Base-by-base conservation (phyloP, 2,888 invertebrate genomes). In the Cynaeus angustus region DNA sequence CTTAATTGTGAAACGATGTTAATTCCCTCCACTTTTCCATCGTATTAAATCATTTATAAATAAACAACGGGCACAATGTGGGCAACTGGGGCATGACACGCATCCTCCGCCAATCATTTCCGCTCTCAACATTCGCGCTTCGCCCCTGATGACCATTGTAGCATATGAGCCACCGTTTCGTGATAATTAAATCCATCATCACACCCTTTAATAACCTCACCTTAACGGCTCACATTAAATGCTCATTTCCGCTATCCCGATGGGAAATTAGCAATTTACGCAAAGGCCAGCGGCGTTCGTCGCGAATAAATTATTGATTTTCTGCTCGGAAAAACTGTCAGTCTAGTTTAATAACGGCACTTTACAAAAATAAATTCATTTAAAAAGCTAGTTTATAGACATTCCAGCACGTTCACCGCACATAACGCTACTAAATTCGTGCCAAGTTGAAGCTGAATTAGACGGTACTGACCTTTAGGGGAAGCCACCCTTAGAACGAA, bases 21-120 rank as follows among this genome's bases (percentile, higher is more conserved):
- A 7, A 43, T 43, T 6, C 7, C 43, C 3, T 33, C 33, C 33
- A 14, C 43, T 7, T 43, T 13, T 43, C 12, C 6, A 12, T 14
- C 12, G n/a, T 13, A 43, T 14, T 33, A 4, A 46, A 46, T 46
- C 46, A 9, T 8, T 46, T 16, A 46, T 33, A 50, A 28, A 53
- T 37, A 37, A 56, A 38, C 50, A 56, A 14, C 21, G 43, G 45
- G 2, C 61, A 9, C 48, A 12, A 59, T 33, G 46, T 61, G 61
- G 52, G 38, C 64, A 64, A 52, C 64, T 64, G 64, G 64, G 52
- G 41, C 64, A 61, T 45, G 59, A 46, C 56, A 52, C 33, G 52
- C 52, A 52, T 52, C 33, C 21, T 52, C 55, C 26, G 58, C 58
- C 58, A 37, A 64, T 64, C 64, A 41, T 52, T 64, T 64, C 64